phyloP scores from a whole-genome alignment of 2,113 vertebrate species.

The Lanius collurio region DNA sequence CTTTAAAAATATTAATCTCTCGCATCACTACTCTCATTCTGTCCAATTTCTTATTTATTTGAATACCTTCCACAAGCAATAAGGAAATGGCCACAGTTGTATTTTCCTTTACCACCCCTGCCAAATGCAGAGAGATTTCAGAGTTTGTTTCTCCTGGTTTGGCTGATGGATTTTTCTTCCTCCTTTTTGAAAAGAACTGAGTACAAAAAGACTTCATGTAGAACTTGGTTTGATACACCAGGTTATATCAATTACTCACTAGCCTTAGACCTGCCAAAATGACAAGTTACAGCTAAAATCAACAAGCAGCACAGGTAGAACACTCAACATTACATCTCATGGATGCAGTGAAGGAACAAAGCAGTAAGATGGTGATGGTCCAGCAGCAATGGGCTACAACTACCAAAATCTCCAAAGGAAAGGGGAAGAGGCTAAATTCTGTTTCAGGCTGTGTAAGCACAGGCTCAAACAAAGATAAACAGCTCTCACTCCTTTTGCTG shows the following conservation, averaged over 20 bases:
- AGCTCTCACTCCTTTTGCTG: neutral
- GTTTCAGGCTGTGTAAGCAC: neutral
- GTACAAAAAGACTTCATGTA: neutral
- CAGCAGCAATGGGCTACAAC: neutral
- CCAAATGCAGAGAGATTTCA: neutral
- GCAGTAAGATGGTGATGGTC: neutral
- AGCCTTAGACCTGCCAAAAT: neutral
- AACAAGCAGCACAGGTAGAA: neutral
- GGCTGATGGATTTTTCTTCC: neutral
- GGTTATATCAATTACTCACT: neutral
- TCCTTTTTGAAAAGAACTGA: neutral
- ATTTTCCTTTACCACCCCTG: neutral
- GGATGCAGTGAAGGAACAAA: neutral
- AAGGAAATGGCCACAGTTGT: neutral
- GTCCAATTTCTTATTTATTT: constrained; percentile 8
- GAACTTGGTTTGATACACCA: neutral
- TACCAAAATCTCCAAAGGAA: neutral
- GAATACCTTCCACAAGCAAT: neutral
- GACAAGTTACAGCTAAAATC: neutral
- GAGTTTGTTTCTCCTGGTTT: neutral
- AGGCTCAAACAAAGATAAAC: neutral
- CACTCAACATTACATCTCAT: neutral
- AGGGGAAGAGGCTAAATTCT: neutral
- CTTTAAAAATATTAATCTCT: neutral
- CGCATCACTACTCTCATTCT: neutral